Percentiles rank a stretch among this genome's conserved stretches.
Conservation (phyloP, 2,113 vertebrate species). For the Eulacestoma nigropectus region DNA sequence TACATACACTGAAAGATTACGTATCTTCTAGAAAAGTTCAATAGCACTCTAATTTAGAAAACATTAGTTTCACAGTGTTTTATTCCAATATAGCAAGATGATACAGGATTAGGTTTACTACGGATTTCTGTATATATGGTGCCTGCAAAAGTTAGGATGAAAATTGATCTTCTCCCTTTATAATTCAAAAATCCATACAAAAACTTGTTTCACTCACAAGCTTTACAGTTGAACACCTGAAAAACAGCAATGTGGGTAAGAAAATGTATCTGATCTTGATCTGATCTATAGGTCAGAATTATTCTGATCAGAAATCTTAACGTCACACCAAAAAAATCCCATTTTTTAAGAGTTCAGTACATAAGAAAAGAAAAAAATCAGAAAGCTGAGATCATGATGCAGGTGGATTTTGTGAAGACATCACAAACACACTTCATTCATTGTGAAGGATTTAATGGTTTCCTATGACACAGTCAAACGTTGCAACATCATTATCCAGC, state of each 20-base stretch:
- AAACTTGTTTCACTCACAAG: background rate
- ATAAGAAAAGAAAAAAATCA: slow-evolving; percentile 18
- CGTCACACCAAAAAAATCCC: background rate
- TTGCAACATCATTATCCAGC: background rate
- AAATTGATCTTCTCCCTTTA: background rate
- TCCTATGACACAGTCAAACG: background rate
- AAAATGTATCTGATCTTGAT: background rate
- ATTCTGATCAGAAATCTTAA: slow-evolving; percentile 21
- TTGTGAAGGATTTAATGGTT: slow-evolving; percentile 39
- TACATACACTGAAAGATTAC: background rate
- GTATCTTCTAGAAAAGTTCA: background rate
- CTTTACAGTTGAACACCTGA: background rate
- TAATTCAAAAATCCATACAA: background rate
- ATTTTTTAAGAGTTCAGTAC: background rate
- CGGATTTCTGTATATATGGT: background rate
- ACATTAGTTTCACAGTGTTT: background rate
- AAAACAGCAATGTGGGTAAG: background rate
- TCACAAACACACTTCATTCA: slow-evolving; percentile 25
- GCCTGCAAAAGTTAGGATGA: background rate
- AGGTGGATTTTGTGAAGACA: background rate
- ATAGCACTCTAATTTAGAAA: background rate
- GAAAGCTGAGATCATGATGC: background rate
- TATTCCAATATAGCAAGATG: background rate
- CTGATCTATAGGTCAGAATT: no score
- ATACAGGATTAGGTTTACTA: background rate